Conservation (phyloP, 2,797 vertebrate species). For the Netta rufina region DNA sequence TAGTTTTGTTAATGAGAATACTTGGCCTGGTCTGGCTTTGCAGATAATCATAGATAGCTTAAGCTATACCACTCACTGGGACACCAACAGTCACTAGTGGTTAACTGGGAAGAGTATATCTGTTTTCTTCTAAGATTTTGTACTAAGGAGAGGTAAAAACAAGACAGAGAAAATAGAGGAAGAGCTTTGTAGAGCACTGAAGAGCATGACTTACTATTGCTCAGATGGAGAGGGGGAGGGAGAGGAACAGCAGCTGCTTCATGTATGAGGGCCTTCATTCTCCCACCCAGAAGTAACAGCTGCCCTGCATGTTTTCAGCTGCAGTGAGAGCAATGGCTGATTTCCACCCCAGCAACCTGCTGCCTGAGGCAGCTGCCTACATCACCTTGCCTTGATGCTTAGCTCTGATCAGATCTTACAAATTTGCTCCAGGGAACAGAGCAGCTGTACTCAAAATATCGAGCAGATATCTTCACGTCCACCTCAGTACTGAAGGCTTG, state of each 20-base stretch:
- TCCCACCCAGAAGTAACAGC: neutral
- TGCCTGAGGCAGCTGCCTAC: constrained; percentile 33
- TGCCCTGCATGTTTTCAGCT: constrained; percentile 11
- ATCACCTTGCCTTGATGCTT: constrained; percentile 25
- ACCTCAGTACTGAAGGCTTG: neutral
- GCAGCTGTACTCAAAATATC: constrained; percentile 28
- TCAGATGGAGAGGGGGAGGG: neutral
- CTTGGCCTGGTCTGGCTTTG: neutral
- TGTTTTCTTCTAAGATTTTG: neutral
- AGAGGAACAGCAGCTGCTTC: neutral
- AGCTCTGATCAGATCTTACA: neutral
- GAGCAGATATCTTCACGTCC: constrained; percentile 10
- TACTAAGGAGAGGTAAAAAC: neutral
- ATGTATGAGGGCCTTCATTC: neutral
- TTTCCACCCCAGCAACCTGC: neutral
- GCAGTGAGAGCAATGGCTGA: neutral
- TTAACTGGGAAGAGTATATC: neutral
- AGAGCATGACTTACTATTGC: neutral
- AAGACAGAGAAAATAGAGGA: neutral
- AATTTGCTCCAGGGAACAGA: constrained; percentile 22
- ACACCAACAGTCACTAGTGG: neutral
- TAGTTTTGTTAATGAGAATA: neutral
- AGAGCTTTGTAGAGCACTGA: neutral
- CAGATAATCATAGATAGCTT: neutral
- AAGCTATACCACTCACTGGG: neutral